A percentile compares a stretch with the other conserved stretches of the same genome.
These are phyloP conservation scores for Potorous gilbertii DNA, from an alignment of 2,797 vertebrate species.

Conservation along the genomic window DNA sequence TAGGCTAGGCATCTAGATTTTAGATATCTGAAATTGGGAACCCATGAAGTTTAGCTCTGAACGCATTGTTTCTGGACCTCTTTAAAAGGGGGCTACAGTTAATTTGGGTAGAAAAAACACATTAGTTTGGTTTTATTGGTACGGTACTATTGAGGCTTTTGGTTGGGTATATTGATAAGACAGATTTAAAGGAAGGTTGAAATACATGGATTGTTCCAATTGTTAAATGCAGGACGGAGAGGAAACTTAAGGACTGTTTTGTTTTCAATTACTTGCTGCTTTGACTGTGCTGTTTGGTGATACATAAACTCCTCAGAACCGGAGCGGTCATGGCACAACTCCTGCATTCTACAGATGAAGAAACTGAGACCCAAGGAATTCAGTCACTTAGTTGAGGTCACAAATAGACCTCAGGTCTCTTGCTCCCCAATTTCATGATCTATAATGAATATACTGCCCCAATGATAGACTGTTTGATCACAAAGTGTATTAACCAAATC, in stretches of 20 bases:
- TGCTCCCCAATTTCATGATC: background rate
- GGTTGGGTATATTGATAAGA: background rate
- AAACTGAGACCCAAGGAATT: background rate
- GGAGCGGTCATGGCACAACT: background rate
- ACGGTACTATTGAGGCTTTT: background rate
- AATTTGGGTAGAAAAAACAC: background rate
- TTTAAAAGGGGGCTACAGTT: slow-evolving; percentile 10
- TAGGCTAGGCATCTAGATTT: background rate
- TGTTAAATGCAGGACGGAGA: background rate
- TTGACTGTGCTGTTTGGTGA: background rate
- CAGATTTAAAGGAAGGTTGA: slow-evolving; percentile 7
- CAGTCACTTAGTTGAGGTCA: slow-evolving; percentile 18
- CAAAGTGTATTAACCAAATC: background rate
- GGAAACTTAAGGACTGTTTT: background rate
- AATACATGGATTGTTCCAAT: background rate
- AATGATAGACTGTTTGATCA: background rate
- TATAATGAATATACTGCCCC: background rate
- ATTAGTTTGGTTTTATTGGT: background rate
- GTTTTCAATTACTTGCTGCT: background rate
- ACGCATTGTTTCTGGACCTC: background rate
- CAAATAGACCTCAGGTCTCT: background rate
- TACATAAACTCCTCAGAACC: background rate
- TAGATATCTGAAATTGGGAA: background rate
- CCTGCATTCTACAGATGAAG: slow-evolving; percentile 17
- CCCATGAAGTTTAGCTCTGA: background rate